Percentiles rank a stretch among this genome's conserved stretches.
phyloP scores from a whole-genome alignment of 2,888 invertebrate species.

The Trissolcus japonicus region DNA sequence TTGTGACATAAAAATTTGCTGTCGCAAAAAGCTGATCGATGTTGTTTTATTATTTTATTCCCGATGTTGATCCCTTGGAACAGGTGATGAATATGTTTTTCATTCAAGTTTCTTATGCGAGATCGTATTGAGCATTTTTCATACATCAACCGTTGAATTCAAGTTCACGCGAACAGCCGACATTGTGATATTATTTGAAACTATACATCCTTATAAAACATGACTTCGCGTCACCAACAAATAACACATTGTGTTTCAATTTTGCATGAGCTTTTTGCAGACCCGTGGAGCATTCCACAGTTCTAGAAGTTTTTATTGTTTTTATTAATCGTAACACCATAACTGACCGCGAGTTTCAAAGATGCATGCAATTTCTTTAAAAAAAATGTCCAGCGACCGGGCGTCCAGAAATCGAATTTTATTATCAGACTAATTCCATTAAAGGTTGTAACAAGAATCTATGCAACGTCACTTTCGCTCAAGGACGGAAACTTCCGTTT shows the following conservation, averaged over 20 bases:
- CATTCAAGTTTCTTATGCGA: no score
- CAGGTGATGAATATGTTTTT: no score
- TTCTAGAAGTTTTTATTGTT: not conserved
- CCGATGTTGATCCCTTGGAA: no score
- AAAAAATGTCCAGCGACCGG: not conserved
- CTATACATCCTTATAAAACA: slow-evolving; percentile 16
- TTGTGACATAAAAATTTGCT: slow-evolving; percentile 29
- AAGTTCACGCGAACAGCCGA: no score
- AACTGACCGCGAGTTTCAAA: no score
- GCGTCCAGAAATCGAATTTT: slow-evolving; percentile 12
- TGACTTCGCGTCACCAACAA: slow-evolving; percentile 15
- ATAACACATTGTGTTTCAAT: slow-evolving; percentile 25
- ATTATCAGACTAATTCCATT: slow-evolving; percentile 30
- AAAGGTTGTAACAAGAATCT: slow-evolving; percentile 44
- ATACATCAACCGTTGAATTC: no score
- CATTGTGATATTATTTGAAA: slow-evolving; percentile 11
- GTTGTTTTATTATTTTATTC: slow-evolving; percentile 14
- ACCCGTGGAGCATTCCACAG: no score
- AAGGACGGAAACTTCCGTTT: slow-evolving; percentile 52
- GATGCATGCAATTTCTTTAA: no score
- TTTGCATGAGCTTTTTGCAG: not conserved
- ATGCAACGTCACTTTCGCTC: slow-evolving; percentile 37
- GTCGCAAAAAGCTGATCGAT: slow-evolving; percentile 24
- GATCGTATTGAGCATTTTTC: no score
- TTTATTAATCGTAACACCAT: no score